phyloP scores from a whole-genome alignment of 2,113 vertebrate genomes.

The Corythornis cristatus region DNA sequence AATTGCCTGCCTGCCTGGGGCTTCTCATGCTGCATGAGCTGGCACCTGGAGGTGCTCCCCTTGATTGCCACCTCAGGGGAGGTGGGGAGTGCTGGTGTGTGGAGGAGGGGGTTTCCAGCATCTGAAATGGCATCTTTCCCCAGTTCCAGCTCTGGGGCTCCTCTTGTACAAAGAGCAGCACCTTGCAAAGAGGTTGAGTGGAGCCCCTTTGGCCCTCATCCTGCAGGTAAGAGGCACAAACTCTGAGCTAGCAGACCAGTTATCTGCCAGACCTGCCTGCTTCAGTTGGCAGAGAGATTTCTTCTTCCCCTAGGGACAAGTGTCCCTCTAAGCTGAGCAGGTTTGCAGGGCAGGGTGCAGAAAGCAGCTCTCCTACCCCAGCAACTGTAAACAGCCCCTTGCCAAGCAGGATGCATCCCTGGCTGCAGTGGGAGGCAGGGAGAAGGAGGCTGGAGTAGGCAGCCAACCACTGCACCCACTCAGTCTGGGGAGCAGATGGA shows the following conservation, averaged over 20 bases:
- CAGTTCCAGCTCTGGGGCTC: neutral
- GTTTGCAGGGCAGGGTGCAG: neutral
- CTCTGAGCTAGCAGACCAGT: neutral
- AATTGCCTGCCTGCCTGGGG: neutral
- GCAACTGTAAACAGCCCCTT: neutral
- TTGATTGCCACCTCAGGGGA: fast-evolving
- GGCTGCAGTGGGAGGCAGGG: neutral
- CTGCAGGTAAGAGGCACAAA: neutral
- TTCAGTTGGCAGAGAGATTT: neutral
- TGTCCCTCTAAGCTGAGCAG: neutral
- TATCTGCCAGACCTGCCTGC: neutral
- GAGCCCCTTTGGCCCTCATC: neutral
- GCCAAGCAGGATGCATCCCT: neutral
- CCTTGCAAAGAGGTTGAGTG: too few species aligned
- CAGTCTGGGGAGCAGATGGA: conserved; percentile 40
- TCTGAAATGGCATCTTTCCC: neutral
- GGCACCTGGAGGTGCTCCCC: too few species aligned
- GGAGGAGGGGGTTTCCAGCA: neutral
- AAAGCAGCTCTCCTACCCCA: neutral
- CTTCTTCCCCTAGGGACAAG: neutral
- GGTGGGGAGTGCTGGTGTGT: fast-evolving
- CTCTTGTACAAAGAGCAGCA: neutral
- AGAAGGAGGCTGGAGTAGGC: conserved; percentile 14
- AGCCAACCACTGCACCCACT: neutral
- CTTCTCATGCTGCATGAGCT: neutral